phyloP scores from a whole-genome alignment of 2,888 invertebrate genomes.

The Limnephilus lunatus region DNA sequence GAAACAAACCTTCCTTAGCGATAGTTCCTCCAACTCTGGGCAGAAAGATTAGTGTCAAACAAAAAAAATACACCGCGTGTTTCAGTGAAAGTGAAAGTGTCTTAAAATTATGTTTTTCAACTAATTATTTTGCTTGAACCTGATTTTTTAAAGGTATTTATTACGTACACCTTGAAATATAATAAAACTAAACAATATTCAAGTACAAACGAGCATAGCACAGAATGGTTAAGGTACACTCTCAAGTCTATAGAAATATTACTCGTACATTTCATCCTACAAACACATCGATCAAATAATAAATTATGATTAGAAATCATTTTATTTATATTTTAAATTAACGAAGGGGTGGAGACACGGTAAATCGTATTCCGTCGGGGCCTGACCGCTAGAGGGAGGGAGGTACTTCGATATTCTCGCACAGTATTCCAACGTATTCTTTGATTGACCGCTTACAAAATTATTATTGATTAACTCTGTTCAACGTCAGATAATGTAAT shows the following conservation, averaged over 20 bases:
- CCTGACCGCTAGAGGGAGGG: neutral
- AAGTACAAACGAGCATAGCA: neutral
- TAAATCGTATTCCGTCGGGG: conserved; percentile 16
- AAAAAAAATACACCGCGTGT: neutral
- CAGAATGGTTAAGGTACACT: neutral
- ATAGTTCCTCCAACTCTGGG: neutral
- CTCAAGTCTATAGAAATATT: neutral
- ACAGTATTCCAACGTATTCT: neutral
- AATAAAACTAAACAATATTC: neutral
- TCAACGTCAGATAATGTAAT: neutral
- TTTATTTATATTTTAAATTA: conserved; percentile 56
- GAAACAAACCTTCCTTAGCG: neutral
- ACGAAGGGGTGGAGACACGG: conserved; percentile 54
- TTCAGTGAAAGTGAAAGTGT: neutral
- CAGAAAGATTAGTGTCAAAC: neutral
- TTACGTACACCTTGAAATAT: no score
- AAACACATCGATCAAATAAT: neutral
- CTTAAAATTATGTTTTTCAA: no score
- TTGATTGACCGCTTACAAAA: conserved; percentile 34
- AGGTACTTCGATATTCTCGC: neutral
- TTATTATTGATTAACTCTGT: neutral
- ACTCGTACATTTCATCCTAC: neutral
- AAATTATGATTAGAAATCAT: conserved; percentile 31
- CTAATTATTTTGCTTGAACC: no score
- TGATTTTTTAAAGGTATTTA: no score